These are phyloP conservation scores for Drosophila stalkeri DNA, from an alignment of 2,888 invertebrate species.

Conservation along the genomic window DNA sequence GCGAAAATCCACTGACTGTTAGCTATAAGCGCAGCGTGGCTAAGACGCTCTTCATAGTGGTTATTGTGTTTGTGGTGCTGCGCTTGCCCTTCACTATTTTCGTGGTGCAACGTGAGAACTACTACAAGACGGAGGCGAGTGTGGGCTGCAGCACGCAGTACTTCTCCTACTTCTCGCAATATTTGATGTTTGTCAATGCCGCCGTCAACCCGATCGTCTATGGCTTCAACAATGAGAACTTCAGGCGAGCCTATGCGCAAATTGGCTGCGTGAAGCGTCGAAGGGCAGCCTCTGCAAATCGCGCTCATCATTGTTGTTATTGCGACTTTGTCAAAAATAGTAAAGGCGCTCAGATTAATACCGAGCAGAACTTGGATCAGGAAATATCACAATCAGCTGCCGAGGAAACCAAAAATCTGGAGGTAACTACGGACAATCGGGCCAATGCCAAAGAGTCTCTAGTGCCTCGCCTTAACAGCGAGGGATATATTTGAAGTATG, in stretches of 20 bases:
- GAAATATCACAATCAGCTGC: not conserved
- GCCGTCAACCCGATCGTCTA: constrained; percentile 92
- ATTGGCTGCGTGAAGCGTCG: constrained; percentile 85
- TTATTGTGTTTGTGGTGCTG: constrained; percentile 89
- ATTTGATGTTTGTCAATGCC: constrained; percentile 89
- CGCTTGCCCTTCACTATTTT: constrained; percentile 91
- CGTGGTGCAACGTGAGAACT: constrained; percentile 87
- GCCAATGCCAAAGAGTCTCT: not conserved
- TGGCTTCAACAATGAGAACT: constrained; percentile 90
- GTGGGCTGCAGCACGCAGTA: constrained; percentile 86
- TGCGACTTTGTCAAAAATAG: constrained; percentile 57
- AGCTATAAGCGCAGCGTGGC: constrained; percentile 89
- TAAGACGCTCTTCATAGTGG: constrained; percentile 89
- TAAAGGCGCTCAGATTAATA: not conserved
- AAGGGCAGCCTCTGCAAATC: constrained; percentile 11
- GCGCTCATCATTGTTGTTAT: constrained; percentile 53
- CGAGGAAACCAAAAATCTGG: constrained; percentile 9
- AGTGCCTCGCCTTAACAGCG: constrained; percentile 41
- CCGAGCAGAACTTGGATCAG: not conserved
- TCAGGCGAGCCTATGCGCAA: constrained; percentile 88
- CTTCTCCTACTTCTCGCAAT: constrained; percentile 90
- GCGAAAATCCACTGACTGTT: constrained; percentile 88
- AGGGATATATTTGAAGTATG: constrained; percentile 56
- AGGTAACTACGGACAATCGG: constrained; percentile 12
- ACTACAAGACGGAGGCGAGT: constrained; percentile 53